A percentile compares a stretch with the other conserved stretches of the same genome.
phyloP scores from a whole-genome alignment of 1,140 invertebrate genomes.

The Triops longicaudatus region DNA sequence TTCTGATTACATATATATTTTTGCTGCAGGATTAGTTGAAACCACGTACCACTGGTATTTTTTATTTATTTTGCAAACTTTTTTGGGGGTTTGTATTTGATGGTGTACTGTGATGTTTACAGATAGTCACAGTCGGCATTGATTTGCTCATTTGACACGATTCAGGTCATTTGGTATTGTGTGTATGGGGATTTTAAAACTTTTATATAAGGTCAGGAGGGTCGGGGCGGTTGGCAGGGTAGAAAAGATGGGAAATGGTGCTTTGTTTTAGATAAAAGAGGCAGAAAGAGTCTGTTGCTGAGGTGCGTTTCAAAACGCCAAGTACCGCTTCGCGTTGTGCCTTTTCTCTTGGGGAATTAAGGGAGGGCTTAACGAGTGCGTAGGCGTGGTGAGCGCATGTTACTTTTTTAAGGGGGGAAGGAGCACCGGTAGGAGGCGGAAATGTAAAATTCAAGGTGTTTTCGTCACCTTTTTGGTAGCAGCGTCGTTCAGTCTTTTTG shows the following conservation, averaged over 20 bases:
- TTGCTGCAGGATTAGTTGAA: no score
- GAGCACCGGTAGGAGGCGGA: no score
- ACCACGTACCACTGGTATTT: no score
- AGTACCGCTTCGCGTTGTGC: not conserved
- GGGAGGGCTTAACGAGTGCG: not conserved
- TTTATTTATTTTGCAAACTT: no score
- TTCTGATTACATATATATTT: no score
- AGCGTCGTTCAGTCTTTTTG: no score
- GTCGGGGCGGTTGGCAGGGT: not conserved
- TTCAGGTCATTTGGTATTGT: not conserved
- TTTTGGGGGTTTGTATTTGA: no score
- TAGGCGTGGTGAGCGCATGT: not conserved
- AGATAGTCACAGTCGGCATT: not conserved
- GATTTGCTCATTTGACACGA: not conserved
- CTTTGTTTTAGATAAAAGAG: not conserved
- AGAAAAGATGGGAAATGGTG: not conserved
- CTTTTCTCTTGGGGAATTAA: not conserved
- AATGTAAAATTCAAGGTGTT: no score
- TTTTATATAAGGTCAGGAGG: not conserved
- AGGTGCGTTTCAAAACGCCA: not conserved
- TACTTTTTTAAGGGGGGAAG: not conserved
- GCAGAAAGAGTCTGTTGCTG: not conserved
- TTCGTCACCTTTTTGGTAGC: no score
- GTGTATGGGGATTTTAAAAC: not conserved
- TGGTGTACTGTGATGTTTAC: no score